Base-by-base conservation (phyloP, 1,140 invertebrate species). In the Diploscapter pachys region DNA sequence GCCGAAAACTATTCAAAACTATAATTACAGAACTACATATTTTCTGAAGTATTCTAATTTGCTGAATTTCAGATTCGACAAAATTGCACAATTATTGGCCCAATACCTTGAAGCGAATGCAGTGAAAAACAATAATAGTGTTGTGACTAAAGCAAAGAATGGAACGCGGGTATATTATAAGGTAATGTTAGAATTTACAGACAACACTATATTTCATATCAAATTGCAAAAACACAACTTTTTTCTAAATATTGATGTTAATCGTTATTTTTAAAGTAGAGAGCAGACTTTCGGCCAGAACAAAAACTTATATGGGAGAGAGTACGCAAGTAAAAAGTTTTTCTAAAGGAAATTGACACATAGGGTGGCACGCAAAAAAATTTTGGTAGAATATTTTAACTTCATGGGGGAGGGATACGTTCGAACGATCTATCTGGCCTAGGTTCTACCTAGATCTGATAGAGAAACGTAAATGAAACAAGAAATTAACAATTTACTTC, bases 71-170 rank as follows among this genome's bases (percentile, higher is more conserved):
- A 74, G 72, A 49, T 74, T 74, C 70, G 72, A 74, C 49, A 50
- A 70, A 5, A 74, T 74, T 56, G 70, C 72, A 11, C 67, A 74
- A 56, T 70, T 74, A 6, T 70, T 74, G 8, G 55, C 49, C 6
- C 75, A 76, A n/a, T 76, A 76, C 53, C 73, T 76, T 13, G n/a
- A 76, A 55, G 74, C 56, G 11, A 76, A 76, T 64, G 52, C 57
- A 11, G 56, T 59, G 31, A 48, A 31, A 4, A 49, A 50, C 50
- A 5, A 8, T 4, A 11, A n/a, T 48, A 31, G 51, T 48, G 59
- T 48, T 5, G 59, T n/a, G 9, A 52, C 13, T 5, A 50, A 4
- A 9, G 71, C 56, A 11, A n/a, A n/a, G 31, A 31, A 31, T 48
- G 59, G 51, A 5, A 53, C 9, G 13, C 63, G 57, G 53, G 51